Evolutionary conservation across 2,113 vertebrate genomes (phyloP).

Genomic region (Carassius auratus): DNA sequence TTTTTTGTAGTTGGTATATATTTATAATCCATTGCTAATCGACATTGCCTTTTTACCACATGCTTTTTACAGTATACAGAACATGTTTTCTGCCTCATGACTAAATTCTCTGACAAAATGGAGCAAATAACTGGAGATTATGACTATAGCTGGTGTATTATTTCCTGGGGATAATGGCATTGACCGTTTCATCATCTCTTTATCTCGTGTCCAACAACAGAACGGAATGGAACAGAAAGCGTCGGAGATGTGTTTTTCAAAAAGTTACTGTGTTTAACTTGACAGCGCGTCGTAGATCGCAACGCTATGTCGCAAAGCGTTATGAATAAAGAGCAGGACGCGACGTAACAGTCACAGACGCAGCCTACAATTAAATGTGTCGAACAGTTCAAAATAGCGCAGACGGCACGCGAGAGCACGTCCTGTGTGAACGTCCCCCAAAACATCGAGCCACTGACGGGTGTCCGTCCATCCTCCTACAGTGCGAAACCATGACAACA

Average conservation of each 20-base stretch:
- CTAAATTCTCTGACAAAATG: background rate
- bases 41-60: too few relatives aligned
- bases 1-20: too few relatives aligned
- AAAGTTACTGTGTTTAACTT: background rate
- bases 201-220: too few relatives aligned
- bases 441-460: background rate
- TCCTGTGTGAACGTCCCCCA: constrained; percentile 16
- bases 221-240: background rate
- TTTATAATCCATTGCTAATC: too few relatives aligned
- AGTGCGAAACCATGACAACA: constrained; percentile 79
- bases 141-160: background rate
- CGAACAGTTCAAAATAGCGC: background rate
- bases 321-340: background rate
- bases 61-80: too few relatives aligned
- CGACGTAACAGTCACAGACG: background rate
- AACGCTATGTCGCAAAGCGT: background rate
- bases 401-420: background rate
- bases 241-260: background rate
- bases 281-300: background rate
- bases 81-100: too few relatives aligned
- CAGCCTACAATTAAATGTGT: background rate
- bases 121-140: too few relatives aligned
- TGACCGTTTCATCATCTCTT: background rate
- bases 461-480: constrained; percentile 58
- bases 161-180: background rate